Evolutionary conservation across 2,113 vertebrate genomes (phyloP).

Genomic region (Crypturellus undulatus): DNA sequence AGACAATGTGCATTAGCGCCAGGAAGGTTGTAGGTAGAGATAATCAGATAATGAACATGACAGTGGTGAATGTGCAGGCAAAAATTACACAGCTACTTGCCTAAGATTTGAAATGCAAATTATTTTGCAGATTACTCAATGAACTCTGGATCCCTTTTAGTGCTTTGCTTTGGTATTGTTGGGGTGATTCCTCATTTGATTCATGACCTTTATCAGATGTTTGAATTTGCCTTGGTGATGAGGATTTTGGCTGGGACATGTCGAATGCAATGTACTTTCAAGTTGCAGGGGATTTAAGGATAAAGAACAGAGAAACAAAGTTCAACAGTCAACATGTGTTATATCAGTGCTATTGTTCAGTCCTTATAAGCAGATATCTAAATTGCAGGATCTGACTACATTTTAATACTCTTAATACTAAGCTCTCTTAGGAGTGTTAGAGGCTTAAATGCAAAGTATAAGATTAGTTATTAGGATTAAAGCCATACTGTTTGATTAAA

Average conservation of each 20-base stretch:
- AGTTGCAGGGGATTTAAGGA: not conserved
- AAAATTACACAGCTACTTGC: slow-evolving; percentile 23
- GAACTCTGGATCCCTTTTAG: not conserved
- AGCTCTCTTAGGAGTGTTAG: not conserved
- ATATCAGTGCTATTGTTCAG: not conserved
- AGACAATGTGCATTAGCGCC: slow-evolving; percentile 2
- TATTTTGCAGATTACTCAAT: not conserved
- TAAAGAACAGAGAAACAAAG: not conserved
- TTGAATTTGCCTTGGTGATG: not conserved
- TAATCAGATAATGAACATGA: slow-evolving; percentile 59
- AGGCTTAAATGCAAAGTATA: not conserved
- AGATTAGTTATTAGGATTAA: not conserved
- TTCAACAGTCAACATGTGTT: not conserved
- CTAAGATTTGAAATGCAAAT: slow-evolving; percentile 39
- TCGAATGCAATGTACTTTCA: not conserved
- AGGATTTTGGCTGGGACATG: not conserved
- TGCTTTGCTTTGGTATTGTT: not conserved
- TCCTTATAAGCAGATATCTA: not conserved
- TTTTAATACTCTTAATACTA: not conserved
- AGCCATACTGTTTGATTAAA: not conserved
- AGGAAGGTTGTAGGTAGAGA: slow-evolving; percentile 8
- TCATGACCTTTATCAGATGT: not conserved
- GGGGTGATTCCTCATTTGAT: not conserved
- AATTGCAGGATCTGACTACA: not conserved
- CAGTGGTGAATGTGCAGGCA: slow-evolving; percentile 43